Evolutionary conservation across 2,888 invertebrate species (phyloP).

Genomic region (Strigamia crassipes): DNA sequence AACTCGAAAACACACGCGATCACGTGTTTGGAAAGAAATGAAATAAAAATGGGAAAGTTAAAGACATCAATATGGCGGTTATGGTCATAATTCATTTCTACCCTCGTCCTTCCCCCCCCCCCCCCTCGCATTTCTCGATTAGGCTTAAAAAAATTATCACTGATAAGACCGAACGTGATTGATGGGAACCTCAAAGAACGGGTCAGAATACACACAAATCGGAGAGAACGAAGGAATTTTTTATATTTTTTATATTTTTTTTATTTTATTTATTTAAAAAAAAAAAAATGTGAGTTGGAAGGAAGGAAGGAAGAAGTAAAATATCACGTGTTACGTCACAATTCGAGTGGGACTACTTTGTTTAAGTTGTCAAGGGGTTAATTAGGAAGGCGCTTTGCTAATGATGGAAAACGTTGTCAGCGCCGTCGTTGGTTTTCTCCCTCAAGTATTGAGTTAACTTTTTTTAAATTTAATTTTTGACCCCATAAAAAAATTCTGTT

Average conservation of each 20-base stretch:
- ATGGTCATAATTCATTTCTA: background rate
- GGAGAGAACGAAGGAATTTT: background rate
- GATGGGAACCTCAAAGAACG: background rate
- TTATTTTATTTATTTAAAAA: too few species aligned
- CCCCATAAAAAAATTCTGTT: too few species aligned
- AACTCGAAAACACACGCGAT: conserved; percentile 7
- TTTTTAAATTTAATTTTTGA: background rate
- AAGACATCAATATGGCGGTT: conserved; percentile 3
- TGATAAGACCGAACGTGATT: conserved; percentile 18
- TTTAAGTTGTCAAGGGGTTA: conserved; percentile 32
- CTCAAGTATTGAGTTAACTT: background rate
- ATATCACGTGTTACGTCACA: background rate
- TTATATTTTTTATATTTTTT: too few species aligned
- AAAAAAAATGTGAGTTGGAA: too few species aligned
- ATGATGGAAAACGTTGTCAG: conserved; percentile 31
- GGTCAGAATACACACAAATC: conserved; percentile 31
- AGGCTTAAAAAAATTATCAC: conserved; percentile 33
- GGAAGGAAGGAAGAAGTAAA: background rate
- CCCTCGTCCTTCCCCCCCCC: too few species aligned
- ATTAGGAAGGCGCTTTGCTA: conserved; percentile 14
- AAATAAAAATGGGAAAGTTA: background rate
- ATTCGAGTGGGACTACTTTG: conserved; percentile 30
- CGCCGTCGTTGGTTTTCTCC: conserved; percentile 8
- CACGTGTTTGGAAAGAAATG: background rate
- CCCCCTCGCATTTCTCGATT: background rate